Evolutionary conservation across 2,888 invertebrate species (phyloP), one percentile per base, ranked within the genome.

Genomic region (Sphaerophoria rueppellii): DNA sequence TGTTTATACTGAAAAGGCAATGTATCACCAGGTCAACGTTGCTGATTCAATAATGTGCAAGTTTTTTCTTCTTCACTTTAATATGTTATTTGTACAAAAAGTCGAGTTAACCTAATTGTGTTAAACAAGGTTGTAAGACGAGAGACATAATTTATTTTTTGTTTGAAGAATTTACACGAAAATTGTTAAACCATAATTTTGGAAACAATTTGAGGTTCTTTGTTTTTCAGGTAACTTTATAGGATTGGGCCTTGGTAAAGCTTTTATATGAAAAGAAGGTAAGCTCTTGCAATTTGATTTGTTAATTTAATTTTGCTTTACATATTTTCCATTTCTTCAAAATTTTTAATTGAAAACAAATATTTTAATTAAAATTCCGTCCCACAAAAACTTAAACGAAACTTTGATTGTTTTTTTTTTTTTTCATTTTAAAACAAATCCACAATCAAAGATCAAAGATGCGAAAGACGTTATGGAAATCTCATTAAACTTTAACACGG

Each of bases 1-100:
- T 71, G 81, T 54, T 72, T 46, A 37, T 55, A 40, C 82, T 73
- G 40, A 57, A 77, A 82, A 77, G 82, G 82, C 57, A 82, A 73
- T 63, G 61, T 48, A 60, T 73, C 67, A 77, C 72, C 77, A 43
- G 82, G 77, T 77, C 72, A 77, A 69, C 72, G 67, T 77, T 73
- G 73, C 57, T 48, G 35, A 52, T 24, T 75, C 50, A 14, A 60
- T 46, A 63, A 24, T 46, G n/a, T 54, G 32, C 55, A 16, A 9
- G 16, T 24, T 61, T 35, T 50, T 65, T 48, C 35, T 40, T 7
- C 40, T 24, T 16, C 63, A 16, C 34, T 4, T 32, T 40, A 4
- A 14, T 67, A 4, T 65, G 24, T 65, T 34, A 50, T 34, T 50
- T 52, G 50, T 65, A 37, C 24, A 67, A 24, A 35, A 50, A 37